These are phyloP conservation scores for Sebastes cheni DNA, from an alignment of 2,797 vertebrate genomes.

Conservation along the genomic window DNA sequence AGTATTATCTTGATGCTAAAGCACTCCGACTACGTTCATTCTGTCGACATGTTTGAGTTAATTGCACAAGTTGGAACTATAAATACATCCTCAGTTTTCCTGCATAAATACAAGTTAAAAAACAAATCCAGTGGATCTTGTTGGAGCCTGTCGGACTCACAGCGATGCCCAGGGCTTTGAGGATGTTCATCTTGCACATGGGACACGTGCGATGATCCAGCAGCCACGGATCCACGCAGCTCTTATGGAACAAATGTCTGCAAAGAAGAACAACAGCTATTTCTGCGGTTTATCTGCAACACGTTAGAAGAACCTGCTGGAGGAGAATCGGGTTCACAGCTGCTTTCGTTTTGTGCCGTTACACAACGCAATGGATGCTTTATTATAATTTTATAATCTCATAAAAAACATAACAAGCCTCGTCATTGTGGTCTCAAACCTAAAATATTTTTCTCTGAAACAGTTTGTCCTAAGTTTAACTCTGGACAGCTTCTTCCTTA, in stretches of 20 bases:
- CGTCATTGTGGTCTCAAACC: too few relatives aligned
- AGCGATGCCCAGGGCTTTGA: constrained; percentile 96
- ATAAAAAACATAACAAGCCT: too few relatives aligned
- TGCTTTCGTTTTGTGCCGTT: neutral
- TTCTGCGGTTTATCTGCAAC: neutral
- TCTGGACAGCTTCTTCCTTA: too few relatives aligned
- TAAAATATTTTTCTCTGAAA: too few relatives aligned
- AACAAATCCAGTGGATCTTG: neutral
- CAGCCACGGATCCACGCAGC: constrained; percentile 97
- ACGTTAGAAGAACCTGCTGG: neutral
- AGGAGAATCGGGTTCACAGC: neutral
- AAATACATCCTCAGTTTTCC: too few relatives aligned
- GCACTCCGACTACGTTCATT: too few relatives aligned
- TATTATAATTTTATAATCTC: too few relatives aligned
- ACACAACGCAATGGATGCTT: too few relatives aligned
- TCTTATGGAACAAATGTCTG: constrained; percentile 98
- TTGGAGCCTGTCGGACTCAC: constrained; percentile 80
- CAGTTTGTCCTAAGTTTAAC: too few relatives aligned
- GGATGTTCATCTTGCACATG: constrained; percentile 99
- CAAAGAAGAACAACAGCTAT: neutral
- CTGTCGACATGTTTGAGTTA: too few relatives aligned
- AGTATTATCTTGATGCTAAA: too few relatives aligned
- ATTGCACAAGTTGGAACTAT: too few relatives aligned
- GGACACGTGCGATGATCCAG: constrained; percentile 97
- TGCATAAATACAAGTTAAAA: neutral